Evolutionary conservation across 1,140 invertebrate genomes (phyloP), one percentile per base, ranked within the genome.

Genomic region (Sminthurinus signatus): DNA sequence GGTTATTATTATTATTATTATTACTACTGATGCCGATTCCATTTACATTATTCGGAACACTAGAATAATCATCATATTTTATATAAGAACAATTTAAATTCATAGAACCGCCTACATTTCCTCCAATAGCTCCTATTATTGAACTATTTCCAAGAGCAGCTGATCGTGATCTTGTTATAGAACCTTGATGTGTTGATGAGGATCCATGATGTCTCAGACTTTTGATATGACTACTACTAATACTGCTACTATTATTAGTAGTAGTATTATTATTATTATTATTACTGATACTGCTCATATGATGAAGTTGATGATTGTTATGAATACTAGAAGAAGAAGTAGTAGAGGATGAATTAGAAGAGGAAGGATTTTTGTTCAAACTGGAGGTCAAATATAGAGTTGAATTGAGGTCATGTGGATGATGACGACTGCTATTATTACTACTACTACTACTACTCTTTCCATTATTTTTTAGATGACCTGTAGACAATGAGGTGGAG

Each of bases 51-150:
- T 28, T 39, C 1, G 14, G 14, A 59, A 12, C 4, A 31, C 15
- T 42, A 28, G 55, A 57, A 60, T 55, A 67, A 44, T 67, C 65
- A 63, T 67, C 65, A 62, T 54, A 67, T 60, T 68, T 68, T 31
- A 62, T 62, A 51, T 68, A 68, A 25, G 65, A 56, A 44, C 56
- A 63, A 51, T 59, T 60, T n/a, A 55, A 36, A 51, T 50, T 63
- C 54, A 46, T 60, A 21, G 46, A 60, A 31, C 44, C 28, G 44
- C 43, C 17, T 15, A 36, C 32, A 36, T 8, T 28, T 36, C 43
- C 43, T 31, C 39, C 54, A 42, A 36, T 43, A 46, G 15, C 42
- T 10, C 44, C 31, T n/a, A n/a, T n/a, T n/a, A n/a, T n/a, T n/a
- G n/a, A n/a, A n/a, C n/a, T n/a, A n/a, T n/a, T n/a, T 25, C 52